A percentile compares a stretch with the other conserved stretches of the same genome.
Evolutionary conservation across 2,113 vertebrate species (phyloP).

Genomic region (Phrynosoma platyrhinos): DNA sequence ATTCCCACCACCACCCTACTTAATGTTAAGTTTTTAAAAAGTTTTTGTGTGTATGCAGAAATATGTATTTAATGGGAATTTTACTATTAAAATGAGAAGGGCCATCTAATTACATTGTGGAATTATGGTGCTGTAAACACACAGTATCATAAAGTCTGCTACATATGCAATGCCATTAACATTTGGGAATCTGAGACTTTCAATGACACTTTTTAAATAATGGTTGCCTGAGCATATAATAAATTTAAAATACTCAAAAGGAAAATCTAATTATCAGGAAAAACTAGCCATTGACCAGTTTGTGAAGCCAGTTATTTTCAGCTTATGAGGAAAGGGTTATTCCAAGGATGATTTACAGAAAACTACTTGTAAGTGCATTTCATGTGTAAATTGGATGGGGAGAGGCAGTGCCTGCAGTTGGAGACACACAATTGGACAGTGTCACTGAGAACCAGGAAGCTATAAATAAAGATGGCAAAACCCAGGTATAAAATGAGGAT

Average conservation of each 20-base stretch:
- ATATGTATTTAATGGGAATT: background rate
- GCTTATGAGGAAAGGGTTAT: background rate
- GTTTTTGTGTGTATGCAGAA: background rate
- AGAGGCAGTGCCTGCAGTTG: background rate
- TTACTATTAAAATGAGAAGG: background rate
- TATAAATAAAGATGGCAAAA: background rate
- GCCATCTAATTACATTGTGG: too few relatives aligned
- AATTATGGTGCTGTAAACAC: background rate
- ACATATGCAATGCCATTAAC: background rate
- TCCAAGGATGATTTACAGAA: background rate
- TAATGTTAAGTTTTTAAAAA: background rate
- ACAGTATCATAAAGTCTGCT: background rate
- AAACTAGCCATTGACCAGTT: background rate
- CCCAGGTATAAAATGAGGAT: background rate
- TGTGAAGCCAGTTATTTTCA: background rate
- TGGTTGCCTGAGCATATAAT: background rate
- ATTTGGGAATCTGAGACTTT: background rate
- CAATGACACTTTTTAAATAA: background rate
- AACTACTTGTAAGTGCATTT: background rate
- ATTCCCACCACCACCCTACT: background rate
- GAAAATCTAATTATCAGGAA: background rate
- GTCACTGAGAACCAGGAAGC: background rate
- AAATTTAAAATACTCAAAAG: background rate
- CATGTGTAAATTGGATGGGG: background rate
- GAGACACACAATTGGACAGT: background rate